Conservation (phyloP, 2,113 vertebrate genomes). For the Ornithorhynchus anatinus region DNA sequence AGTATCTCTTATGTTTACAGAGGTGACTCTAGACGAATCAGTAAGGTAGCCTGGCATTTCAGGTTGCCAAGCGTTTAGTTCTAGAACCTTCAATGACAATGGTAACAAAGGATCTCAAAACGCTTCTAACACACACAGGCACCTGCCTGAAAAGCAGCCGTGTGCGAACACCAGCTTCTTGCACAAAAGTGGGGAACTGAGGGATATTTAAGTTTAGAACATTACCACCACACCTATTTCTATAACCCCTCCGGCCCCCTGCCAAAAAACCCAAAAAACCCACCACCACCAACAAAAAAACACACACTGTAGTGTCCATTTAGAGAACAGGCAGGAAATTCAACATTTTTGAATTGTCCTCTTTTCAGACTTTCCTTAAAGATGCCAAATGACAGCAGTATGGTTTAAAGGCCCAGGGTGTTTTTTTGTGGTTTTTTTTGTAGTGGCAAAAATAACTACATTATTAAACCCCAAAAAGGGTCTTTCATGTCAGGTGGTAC, state of each 20-base stretch:
- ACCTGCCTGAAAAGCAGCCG: not conserved
- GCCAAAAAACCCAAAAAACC: too few species aligned
- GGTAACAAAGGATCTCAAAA: slow-evolving; percentile 1
- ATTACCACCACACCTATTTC: slow-evolving; percentile 15
- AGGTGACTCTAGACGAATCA: slow-evolving; percentile 30
- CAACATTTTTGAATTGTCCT: slow-evolving; percentile 16
- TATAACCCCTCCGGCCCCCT: too few species aligned
- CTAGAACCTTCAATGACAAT: not conserved
- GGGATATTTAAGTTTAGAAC: not conserved
- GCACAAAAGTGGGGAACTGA: not conserved
- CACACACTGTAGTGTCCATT: not conserved
- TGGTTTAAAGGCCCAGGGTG: too few species aligned
- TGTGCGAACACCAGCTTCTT: slow-evolving; percentile 15
- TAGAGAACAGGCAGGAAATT: slow-evolving; percentile 4
- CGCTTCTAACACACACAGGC: not conserved
- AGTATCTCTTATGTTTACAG: too few species aligned
- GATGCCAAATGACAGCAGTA: too few species aligned
- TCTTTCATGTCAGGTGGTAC: too few species aligned
- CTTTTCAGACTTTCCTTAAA: slow-evolving; percentile 14
- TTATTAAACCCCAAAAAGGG: too few species aligned
- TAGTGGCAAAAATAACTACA: too few species aligned
- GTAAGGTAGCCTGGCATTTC: slow-evolving; percentile 12
- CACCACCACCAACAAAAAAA: too few species aligned
- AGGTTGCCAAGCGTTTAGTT: not conserved
- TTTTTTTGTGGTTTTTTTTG: too few species aligned